Base-by-base conservation (phyloP, 2,113 vertebrate species). In the Corvus hawaiiensis region DNA sequence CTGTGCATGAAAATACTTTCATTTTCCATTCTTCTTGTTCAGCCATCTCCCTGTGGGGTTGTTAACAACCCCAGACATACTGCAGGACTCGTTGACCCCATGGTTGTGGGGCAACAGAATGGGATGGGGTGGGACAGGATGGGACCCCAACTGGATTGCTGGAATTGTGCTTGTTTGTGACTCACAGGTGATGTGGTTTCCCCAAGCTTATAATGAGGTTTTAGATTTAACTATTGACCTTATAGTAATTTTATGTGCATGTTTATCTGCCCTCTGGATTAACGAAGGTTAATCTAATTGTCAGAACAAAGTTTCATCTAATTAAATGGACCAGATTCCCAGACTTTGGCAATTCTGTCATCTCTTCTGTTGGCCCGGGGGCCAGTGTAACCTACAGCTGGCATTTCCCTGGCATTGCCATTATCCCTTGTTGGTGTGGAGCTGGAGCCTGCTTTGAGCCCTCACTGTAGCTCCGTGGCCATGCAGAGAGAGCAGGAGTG, bases 31-130 rank as follows among this genome's bases (percentile, higher is more conserved):
- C 21, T 48, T 13, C 3, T 26, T 77, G 63, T 16, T 93, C 48
- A 44, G 30, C 4, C 0, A 0, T 67, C 24, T 59, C 43, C 27
- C 35, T 1, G 1, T 1, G 3, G 39, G 39, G 39, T 41, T 41
- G 39, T 16, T 91, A 51, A 24, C 39, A 90, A 10, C 27, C 16
- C 24, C 41, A 62, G 41, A 33, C 55, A 55, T 22, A 23, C 26
- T 41, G 0, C 3, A 81, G 48, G 56, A 32, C 44, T 94, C 0
- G 0, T 64, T 72, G 41, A 7, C 19, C 5, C 20, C 13, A 0
- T 1, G 2, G 49, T 2, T 69, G 44, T 2, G 1, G 39, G 37
- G 54, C 2, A 9, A 3, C 8, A 6, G 52, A 58, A 6, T 0
- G 3, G 56, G 73, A 5, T 39, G 21, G 33, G 19, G 46, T 52